These are phyloP conservation scores for Rhyacophila evoluta DNA, from an alignment of 2,888 invertebrate genomes.

Conservation along the genomic window DNA sequence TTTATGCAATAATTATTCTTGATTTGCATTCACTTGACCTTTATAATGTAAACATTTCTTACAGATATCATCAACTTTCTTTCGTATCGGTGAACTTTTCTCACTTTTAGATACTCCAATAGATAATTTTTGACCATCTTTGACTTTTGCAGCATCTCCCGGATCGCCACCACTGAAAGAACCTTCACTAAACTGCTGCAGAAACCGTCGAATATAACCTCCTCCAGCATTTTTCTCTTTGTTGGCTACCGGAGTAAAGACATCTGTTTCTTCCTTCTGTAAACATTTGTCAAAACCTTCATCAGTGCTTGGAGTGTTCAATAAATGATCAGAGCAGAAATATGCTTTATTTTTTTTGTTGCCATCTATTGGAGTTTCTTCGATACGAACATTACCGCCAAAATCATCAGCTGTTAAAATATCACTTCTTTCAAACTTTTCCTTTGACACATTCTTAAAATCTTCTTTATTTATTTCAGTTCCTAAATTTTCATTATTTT, in stretches of 20 bases:
- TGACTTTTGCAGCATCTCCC: constrained; percentile 56
- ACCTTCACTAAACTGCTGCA: constrained; percentile 68
- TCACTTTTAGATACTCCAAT: constrained; percentile 56
- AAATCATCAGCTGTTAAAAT: neutral
- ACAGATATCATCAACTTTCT: constrained; percentile 67
- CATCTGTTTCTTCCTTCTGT: constrained; percentile 43
- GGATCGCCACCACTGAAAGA: constrained; percentile 62
- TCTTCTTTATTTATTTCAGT: neutral
- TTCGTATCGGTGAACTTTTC: constrained; percentile 62
- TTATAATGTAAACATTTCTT: constrained; percentile 69
- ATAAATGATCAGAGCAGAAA: neutral
- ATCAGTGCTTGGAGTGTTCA: neutral
- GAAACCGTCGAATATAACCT: constrained; percentile 66
- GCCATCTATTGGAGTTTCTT: neutral
- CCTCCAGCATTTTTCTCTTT: constrained; percentile 63
- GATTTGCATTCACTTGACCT: constrained; percentile 60
- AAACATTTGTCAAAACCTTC: constrained; percentile 20
- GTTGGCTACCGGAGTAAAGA: constrained; percentile 41
- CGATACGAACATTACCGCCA: neutral
- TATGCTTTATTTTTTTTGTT: neutral
- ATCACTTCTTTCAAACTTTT: neutral
- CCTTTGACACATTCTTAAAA: neutral
- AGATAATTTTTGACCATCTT: constrained; percentile 23
- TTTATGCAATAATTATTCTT: constrained; percentile 37
- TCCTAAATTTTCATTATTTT: neutral